Evolutionary conservation across 64 coral and sea anemone species (phyloP).

Genomic region (Montipora cactus): DNA sequence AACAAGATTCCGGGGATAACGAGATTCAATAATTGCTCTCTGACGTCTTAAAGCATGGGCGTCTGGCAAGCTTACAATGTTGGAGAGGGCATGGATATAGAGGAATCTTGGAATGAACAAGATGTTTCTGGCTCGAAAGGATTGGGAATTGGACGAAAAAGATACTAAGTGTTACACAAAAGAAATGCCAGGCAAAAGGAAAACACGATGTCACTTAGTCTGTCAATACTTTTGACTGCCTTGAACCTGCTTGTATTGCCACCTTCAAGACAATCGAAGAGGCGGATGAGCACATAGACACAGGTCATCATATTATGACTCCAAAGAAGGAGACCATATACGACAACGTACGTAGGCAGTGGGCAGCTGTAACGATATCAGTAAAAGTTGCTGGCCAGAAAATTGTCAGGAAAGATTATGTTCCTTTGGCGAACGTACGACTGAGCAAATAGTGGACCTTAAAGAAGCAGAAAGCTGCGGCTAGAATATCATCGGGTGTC

Average conservation of each 20-base stretch:
- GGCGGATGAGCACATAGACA: too few relatives aligned
- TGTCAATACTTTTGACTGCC: too few relatives aligned
- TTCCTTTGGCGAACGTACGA: not conserved
- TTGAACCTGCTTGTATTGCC: too few relatives aligned
- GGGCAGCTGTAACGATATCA: slow-evolving; percentile 19
- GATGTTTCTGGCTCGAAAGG: slow-evolving; percentile 60
- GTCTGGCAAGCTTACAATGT: slow-evolving; percentile 63
- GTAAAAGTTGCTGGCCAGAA: slow-evolving; percentile 45
- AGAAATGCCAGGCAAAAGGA: too few relatives aligned
- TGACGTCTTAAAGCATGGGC: slow-evolving; percentile 41
- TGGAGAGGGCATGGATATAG: slow-evolving; percentile 18
- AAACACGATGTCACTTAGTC: too few relatives aligned
- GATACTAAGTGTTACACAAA: too few relatives aligned
- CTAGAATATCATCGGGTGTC: slow-evolving; percentile 27
- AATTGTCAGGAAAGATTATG: slow-evolving; percentile 37
- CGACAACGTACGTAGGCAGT: too few relatives aligned
- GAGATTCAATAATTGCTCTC: slow-evolving; percentile 55
- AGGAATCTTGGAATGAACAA: slow-evolving; percentile 15
- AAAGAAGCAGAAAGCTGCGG: not conserved
- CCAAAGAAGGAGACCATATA: too few relatives aligned
- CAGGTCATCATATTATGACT: too few relatives aligned
- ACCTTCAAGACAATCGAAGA: too few relatives aligned
- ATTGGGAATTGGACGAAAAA: slow-evolving; percentile 48
- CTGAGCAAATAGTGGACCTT: not conserved
- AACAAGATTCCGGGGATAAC: slow-evolving; percentile 20